Evolutionary conservation across 1,140 invertebrate species (phyloP), one percentile per base, ranked within the genome.

Genomic region (Formica selysi): DNA sequence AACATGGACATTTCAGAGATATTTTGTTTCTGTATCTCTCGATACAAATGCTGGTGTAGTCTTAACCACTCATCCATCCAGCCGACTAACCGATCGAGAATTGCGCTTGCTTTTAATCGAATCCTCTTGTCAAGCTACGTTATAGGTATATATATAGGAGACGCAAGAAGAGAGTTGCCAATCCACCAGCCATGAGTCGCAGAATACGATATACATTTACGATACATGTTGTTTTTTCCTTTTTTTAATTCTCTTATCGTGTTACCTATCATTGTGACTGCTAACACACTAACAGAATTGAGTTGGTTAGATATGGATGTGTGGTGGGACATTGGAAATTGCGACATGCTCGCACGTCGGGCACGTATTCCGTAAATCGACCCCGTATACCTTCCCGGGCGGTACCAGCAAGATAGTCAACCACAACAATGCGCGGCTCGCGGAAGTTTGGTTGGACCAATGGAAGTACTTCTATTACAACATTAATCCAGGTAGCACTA

Each of bases 401-500:
- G 99, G 99, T 91, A 99, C 98, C 91, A 98, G 98, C 94, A 98
- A 98, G 94, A 98, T 99, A 95, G 98, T 99, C 95, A 99, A 99
- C 97, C 98, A 99, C 96, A 99, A 99, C 96, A 99, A 99, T 96
- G 98, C 98, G 90, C 97, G 99, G 91, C 97, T 99, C 92, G 98
- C 98, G 87, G 98, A 99, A 96, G 99, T 99, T 91, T 99, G 99
- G 99, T 97, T 99, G 95, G 99, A 99, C 96, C 98, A 99, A 93
- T 99, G 98, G 98, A 98, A 98, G 96, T 97, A 98, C 95, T 99
- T 99, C 97, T 99, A 99, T 97, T 99, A 98, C 97, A 98, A 98
- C 96, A 98, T 99, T 96, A 99, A 99, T 96, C 98, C 98, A 98
- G 97, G 97, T 98, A 95, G 95, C 94, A 94, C 92, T 94, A 94